Base-by-base conservation (phyloP, 2,888 invertebrate genomes). In the Antitype chi region DNA sequence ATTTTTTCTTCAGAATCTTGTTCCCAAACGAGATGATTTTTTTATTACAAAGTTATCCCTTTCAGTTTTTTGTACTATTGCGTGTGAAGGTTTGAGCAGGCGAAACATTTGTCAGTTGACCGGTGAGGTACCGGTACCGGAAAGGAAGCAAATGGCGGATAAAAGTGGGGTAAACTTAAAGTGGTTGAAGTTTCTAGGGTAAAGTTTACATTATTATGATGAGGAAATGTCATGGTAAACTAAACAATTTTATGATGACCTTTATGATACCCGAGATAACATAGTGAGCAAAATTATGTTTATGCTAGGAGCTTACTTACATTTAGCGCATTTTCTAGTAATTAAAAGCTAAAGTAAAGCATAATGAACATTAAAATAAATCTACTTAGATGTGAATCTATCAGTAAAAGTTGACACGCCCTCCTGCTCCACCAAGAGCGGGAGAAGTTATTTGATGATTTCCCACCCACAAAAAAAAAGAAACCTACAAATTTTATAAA, bases 51-150 rank as follows among this genome's bases (percentile, higher is more conserved):
- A n/a, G n/a, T n/a, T n/a, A n/a, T n/a, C 68, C 11, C 6, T n/a
- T 25, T 20, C n/a, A 38, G 23, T 47, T 23, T 70, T 59, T 17
- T 53, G 25, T 20, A 6, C n/a, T n/a, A n/a, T n/a, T n/a, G 20
- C 11, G 20, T 91, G 90, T 55, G 77, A 68, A n/a, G 55, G 25
- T n/a, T 53, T n/a, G n/a, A 38, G n/a, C 20, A 38, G 23, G 17
- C 1, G 64, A n/a, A n/a, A 38, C 63, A 63, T 49, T 70, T 17
- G n/a, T 20, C 17, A n/a, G 23, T 49, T 32, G 49, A 59, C 43
- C 23, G 69, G 25, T 20, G 13, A 23, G 25, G 15, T 11, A 17
- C 28, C 11, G 17, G n/a, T n/a, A 13, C 17, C 17, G n/a, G 47
- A 23, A 74, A 9, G 13, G 15, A 28, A 60, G 15, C 43, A 47